Conservation (phyloP, 2,113 vertebrate genomes). For the Ptychochromis oligacanthus region DNA sequence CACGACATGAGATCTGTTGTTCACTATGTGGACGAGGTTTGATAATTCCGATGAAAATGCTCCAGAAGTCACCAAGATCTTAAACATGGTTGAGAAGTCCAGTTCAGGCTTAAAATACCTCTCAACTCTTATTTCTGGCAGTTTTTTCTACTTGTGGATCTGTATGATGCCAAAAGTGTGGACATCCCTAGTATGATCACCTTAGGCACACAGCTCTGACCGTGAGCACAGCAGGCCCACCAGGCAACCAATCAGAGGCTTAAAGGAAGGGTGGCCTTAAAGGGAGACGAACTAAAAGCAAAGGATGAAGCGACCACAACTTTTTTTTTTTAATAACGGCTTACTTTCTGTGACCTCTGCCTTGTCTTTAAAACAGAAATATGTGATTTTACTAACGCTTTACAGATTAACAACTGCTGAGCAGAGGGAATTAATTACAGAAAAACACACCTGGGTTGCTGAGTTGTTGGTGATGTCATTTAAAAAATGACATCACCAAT, state of each 20-base stretch:
- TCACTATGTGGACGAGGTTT: too few relatives aligned
- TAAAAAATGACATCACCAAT: not conserved
- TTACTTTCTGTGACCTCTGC: not conserved
- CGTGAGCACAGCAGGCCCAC: not conserved
- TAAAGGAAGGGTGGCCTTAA: not conserved
- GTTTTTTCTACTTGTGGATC: not conserved
- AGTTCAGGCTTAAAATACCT: too few relatives aligned
- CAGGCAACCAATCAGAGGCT: not conserved
- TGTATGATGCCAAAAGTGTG: not conserved
- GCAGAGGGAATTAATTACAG: not conserved
- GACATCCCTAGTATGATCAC: not conserved
- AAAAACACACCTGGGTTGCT: not conserved
- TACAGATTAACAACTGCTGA: not conserved
- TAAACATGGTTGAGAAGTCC: not conserved
- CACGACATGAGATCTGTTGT: too few relatives aligned
- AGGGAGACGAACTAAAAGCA: not conserved
- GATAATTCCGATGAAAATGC: not conserved
- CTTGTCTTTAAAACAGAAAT: not conserved
- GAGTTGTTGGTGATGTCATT: not conserved
- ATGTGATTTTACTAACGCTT: not conserved
- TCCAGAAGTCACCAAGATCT: not conserved
- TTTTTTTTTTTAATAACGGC: not conserved
- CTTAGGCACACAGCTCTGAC: not conserved
- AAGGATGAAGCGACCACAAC: not conserved
- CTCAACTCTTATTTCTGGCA: not conserved